These are phyloP conservation scores for Glyphotaelius pellucidus DNA, from an alignment of 2,888 invertebrate species.

Conservation along the genomic window DNA sequence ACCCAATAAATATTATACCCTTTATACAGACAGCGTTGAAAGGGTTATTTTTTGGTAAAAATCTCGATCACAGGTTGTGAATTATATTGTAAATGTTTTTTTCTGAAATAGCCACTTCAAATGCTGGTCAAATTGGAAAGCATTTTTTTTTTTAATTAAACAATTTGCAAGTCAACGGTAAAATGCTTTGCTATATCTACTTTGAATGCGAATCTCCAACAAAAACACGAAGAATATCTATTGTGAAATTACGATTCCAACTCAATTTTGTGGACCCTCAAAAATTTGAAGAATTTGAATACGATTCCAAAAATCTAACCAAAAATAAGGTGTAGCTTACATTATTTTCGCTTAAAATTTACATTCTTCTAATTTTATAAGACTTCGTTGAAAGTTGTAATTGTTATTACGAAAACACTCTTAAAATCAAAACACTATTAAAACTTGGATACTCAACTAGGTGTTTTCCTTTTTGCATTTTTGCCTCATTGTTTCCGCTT, in stretches of 20 bases:
- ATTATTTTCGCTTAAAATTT: not conserved
- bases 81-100: not conserved
- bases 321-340: not conserved
- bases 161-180: no score
- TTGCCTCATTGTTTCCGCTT: not conserved
- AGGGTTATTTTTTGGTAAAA: not conserved
- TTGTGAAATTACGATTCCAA: not conserved
- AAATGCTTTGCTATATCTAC: not conserved
- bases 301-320: not conserved
- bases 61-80: not conserved
- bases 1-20: not conserved
- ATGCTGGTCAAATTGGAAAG: not conserved
- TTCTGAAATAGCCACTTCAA: not conserved
- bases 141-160: no score
- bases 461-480: not conserved
- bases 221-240: no score
- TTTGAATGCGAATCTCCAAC: no score
- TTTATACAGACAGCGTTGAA: not conserved
- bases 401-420: not conserved
- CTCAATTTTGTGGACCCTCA: not conserved
- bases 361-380: not conserved
- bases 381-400: not conserved
- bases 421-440: not conserved
- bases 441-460: not conserved
- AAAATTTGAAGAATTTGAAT: not conserved